Conservation (phyloP, 2,797 vertebrate genomes). For the Phyllotis vaccarum region DNA sequence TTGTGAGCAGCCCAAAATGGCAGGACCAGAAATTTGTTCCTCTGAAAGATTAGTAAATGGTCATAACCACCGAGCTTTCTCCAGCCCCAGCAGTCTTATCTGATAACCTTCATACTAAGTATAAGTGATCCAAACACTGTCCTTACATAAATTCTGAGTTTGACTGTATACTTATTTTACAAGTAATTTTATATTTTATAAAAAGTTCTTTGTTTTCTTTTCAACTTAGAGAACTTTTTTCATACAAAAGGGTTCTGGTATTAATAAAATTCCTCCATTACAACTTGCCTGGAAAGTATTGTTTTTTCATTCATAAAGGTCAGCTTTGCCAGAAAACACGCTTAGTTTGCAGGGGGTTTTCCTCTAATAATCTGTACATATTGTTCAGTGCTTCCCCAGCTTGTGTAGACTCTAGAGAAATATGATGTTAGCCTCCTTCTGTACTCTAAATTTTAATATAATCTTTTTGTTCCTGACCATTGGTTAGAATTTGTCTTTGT, state of each 20-base stretch:
- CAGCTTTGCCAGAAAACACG: neutral
- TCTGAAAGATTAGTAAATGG: neutral
- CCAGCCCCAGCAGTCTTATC: neutral
- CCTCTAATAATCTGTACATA: neutral
- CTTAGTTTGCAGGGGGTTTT: neutral
- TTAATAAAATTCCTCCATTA: neutral
- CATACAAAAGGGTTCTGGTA: neutral
- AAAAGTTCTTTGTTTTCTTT: neutral
- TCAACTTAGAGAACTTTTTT: neutral
- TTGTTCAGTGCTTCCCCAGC: neutral
- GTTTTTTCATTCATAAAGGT: neutral
- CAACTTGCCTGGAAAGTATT: neutral
- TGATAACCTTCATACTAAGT: neutral
- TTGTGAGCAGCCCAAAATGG: neutral
- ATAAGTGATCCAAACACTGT: neutral
- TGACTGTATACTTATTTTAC: neutral
- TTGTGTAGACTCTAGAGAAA: neutral
- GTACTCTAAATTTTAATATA: neutral
- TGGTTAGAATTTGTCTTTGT: neutral
- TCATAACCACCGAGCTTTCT: no score
- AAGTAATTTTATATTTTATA: neutral
- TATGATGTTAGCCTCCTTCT: neutral
- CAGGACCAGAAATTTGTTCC: neutral
- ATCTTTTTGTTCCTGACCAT: no score
- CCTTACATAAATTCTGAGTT: neutral